Evolutionary conservation across 2,797 vertebrate species (phyloP).

Genomic region (Steatocranus sp.): DNA sequence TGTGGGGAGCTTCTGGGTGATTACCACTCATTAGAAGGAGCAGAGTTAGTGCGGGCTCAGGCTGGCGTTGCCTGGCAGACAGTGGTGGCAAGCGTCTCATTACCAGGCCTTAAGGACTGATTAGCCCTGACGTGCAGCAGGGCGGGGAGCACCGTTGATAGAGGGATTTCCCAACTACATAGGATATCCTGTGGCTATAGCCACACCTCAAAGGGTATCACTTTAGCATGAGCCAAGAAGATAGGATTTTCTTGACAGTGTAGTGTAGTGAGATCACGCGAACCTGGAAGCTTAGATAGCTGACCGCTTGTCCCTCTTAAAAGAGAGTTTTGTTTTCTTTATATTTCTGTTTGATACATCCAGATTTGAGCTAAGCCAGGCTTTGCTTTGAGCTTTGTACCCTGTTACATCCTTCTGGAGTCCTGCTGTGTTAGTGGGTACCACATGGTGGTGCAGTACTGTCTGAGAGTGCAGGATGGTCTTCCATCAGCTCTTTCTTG

Average conservation of each 20-base stretch:
- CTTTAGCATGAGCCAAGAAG: conserved; percentile 62
- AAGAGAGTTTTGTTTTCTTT: conserved; percentile 46
- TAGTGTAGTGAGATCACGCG: conserved; percentile 51
- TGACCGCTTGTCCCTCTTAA: conserved; percentile 10
- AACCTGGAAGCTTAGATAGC: conserved; percentile 53
- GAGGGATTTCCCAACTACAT: conserved; percentile 77
- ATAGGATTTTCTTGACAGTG: conserved; percentile 63
- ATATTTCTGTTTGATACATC: conserved; percentile 47
- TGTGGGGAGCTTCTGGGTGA: conserved; percentile 70
- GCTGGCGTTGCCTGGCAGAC: conserved; percentile 67
- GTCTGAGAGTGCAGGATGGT: conserved; percentile 31
- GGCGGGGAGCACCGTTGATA: conserved; percentile 62
- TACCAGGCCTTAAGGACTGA: conserved; percentile 70
- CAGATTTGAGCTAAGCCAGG: conserved; percentile 38
- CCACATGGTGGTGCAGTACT: conserved; percentile 67
- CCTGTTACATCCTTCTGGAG: background rate
- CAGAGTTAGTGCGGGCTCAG: conserved; percentile 61
- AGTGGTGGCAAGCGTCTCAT: conserved; percentile 68
- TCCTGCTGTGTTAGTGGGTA: conserved; percentile 23
- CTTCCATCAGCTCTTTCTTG: conserved; percentile 54
- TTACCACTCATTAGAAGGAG: conserved; percentile 74
- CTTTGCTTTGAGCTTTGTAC: conserved; percentile 18
- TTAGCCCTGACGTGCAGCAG: conserved; percentile 69
- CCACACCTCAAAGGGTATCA: conserved; percentile 73
- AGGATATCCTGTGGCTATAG: conserved; percentile 75